Conservation (phyloP, 2,888 invertebrate genomes). For the Cryptus armator region DNA sequence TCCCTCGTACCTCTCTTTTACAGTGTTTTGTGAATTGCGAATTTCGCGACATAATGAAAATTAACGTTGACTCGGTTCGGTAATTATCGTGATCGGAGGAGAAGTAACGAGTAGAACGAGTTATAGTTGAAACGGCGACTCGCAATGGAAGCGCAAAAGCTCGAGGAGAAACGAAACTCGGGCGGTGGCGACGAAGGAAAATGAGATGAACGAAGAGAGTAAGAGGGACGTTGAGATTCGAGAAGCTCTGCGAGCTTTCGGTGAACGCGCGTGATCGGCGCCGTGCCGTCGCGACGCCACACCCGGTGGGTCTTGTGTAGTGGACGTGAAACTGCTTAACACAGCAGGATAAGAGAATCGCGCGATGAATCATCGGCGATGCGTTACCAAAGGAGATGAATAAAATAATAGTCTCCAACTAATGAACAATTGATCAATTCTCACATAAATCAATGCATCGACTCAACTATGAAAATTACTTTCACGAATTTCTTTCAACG, state of each 20-base stretch:
- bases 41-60: constrained; percentile 64
- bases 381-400: not conserved
- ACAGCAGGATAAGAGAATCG: not conserved
- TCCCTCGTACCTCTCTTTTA: not conserved
- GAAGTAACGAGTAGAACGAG: not conserved
- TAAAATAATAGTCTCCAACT: not conserved
- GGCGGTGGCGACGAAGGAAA: constrained; percentile 27
- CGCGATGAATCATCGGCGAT: constrained; percentile 4
- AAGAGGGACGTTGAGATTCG: constrained; percentile 44
- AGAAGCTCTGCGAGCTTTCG: constrained; percentile 10
- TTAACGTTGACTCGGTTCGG: constrained; percentile 53
- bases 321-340: constrained; percentile 28
- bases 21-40: constrained; percentile 60
- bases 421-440: not conserved
- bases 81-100: constrained; percentile 12
- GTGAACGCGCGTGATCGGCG: constrained; percentile 51
- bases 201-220: constrained; percentile 36
- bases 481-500: not conserved
- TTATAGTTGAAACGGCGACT: constrained; percentile 14
- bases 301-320: constrained; percentile 11
- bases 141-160: constrained; percentile 25
- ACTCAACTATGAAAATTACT: not conserved
- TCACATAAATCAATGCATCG: not conserved
- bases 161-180: not conserved
- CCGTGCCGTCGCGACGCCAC: constrained; percentile 65